phyloP scores from a whole-genome alignment of 2,113 vertebrate species.

The Brachyistius frenatus region DNA sequence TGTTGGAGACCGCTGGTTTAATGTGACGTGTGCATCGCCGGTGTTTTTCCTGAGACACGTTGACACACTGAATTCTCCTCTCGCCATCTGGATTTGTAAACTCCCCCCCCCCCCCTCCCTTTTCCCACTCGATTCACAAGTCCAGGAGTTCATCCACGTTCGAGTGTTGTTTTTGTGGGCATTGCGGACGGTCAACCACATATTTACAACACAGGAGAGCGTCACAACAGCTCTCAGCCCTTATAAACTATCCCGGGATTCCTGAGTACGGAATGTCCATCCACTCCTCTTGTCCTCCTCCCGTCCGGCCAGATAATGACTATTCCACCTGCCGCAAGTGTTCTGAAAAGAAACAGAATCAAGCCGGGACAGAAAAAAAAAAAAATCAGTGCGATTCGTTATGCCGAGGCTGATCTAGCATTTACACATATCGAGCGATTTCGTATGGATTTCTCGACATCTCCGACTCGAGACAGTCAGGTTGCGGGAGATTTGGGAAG shows the following conservation, averaged over 20 bases:
- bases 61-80: constrained; percentile 15
- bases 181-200: constrained; percentile 26
- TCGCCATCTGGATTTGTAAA: constrained; percentile 28
- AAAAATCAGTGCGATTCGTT: constrained; percentile 49
- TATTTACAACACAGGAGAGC: constrained; percentile 41
- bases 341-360: constrained; percentile 36
- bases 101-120: constrained; percentile 4
- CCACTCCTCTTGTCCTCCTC: constrained; percentile 36
- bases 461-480: constrained; percentile 12
- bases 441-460: constrained; percentile 33
- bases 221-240: constrained; percentile 45
- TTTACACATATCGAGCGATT: not conserved
- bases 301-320: constrained; percentile 56
- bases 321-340: constrained; percentile 69
- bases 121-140: constrained; percentile 13
- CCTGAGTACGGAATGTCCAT: constrained; percentile 59
- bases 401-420: constrained; percentile 11
- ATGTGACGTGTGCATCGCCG: not conserved
- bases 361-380: constrained; percentile 32
- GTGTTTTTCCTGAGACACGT: not conserved
- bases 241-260: constrained; percentile 63
- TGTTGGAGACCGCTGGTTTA: no score
- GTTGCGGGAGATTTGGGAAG: constrained; percentile 19
- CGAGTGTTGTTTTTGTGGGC: constrained; percentile 17
- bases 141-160: not conserved